Evolutionary conservation across 2,888 invertebrate genomes (phyloP).

Genomic region (Chrysolina americana): DNA sequence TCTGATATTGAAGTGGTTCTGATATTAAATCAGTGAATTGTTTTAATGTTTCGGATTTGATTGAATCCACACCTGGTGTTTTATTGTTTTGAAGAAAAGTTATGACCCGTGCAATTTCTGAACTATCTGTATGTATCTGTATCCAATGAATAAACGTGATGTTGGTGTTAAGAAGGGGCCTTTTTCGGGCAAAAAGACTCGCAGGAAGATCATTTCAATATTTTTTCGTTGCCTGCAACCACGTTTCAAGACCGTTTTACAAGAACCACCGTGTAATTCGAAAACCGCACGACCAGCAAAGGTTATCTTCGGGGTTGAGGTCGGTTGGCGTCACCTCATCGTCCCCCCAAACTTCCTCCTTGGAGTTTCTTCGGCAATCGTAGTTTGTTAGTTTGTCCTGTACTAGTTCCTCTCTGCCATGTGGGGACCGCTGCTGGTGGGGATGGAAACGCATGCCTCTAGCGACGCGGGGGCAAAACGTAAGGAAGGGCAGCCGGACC

Average conservation of each 20-base stretch:
- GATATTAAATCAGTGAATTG: too few relatives aligned
- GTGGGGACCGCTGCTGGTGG: constrained; percentile 57
- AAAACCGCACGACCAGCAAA: constrained; percentile 39
- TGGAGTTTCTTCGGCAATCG: constrained; percentile 63
- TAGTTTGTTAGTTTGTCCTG: constrained; percentile 58
- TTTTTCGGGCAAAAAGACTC: neutral
- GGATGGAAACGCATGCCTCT: constrained; percentile 64
- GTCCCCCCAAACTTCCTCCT: constrained; percentile 47
- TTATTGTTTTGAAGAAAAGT: too few relatives aligned
- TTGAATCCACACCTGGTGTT: too few relatives aligned
- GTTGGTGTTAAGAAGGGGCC: too few relatives aligned
- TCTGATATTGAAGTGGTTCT: too few relatives aligned
- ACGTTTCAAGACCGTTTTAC: neutral
- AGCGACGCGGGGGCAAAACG: constrained; percentile 60
- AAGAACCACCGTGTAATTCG: constrained; percentile 28
- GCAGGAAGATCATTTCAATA: too few relatives aligned
- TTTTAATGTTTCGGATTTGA: too few relatives aligned
- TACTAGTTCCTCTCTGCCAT: constrained; percentile 56
- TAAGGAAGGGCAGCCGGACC: constrained; percentile 54
- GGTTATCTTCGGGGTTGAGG: constrained; percentile 67
- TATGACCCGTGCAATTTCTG: too few relatives aligned
- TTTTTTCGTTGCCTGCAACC: neutral
- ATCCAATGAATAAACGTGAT: too few relatives aligned
- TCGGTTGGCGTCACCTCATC: constrained; percentile 60
- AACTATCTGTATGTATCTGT: too few relatives aligned